Base-by-base conservation (phyloP, 1,140 invertebrate species). In the Drosophila gunungcola region DNA sequence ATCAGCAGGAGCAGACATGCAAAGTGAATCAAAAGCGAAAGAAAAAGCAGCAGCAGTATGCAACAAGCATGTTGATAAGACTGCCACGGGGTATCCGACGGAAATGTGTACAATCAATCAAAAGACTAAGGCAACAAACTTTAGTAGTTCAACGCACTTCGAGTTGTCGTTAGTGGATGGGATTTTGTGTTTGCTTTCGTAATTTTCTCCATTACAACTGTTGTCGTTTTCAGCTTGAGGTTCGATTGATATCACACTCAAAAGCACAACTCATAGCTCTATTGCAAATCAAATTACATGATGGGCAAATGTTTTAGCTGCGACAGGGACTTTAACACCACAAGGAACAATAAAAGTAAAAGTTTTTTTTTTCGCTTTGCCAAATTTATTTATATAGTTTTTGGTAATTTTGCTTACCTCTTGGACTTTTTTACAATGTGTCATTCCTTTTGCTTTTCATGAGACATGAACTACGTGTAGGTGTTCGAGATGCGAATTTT, bases 231-330 rank as follows among this genome's bases (percentile, higher is more conserved):
- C 29, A n/a, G n/a, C 29, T 34, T 11, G 9, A 16, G 13, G 27
- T 34, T 70, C 67, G 67, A 73, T 68, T 56, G 80, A 78, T 60
- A 74, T 70, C 75, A 58, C 69, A 74, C 52, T 83, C 27, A 52
- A 84, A 88, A 72, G 63, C 36, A 68, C 58, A 88, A 49, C 46
- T 67, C 57, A 51, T n/a, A 73, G 41, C 67, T 64, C 41, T 52
- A 39, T 85, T 75, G 65, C 83, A 88, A 86, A 86, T 86, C 82
- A 86, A 86, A 73, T 83, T 82, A 83, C 83, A 88, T 86, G 82
- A 86, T 86, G 79, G 62, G 82, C 83, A 83, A 83, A 84, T 86
- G 78, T 88, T 74, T 34, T 69, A 25, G 51, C 63, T 70, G 57
- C 38, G 52, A 76, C 69, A 54, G 68, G 42, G 38, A 51, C 57